Evolutionary conservation across 2,797 vertebrate genomes (phyloP), one percentile per base, ranked within the genome.

Genomic region (Protonibea diacanthus): DNA sequence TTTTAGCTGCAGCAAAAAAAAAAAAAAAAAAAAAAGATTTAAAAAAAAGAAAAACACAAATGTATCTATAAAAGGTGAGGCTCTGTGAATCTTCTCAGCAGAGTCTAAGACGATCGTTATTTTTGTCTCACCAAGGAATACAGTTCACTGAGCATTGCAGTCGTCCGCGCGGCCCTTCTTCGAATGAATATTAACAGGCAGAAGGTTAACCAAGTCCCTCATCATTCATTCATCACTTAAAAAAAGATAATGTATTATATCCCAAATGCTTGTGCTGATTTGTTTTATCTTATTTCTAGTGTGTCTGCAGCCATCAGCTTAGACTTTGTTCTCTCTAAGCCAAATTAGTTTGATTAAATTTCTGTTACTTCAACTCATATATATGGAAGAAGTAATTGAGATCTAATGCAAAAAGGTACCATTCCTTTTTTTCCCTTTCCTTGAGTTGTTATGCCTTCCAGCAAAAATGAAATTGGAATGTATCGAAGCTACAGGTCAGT

Each of bases 391-490:
- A 77, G 63, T 71, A 84, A 87, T 87, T 88, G 72, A 85, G 91
- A 81, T 8, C 73, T 33, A 63, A 77, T 77, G 33, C 68, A 64
- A 78, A 82, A 85, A 76, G 42, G 73, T 81, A 71, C 10, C n/a
- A 25, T 72, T 77, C 8, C 33, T 59, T 71, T 71, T 69, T 67
- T 45, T 72, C 4, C 83, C 6, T 84, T 58, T 29, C 29, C 29
- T 29, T 38, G 33, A 38, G 33, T 38, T 58, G 76, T 49, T 2
- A 68, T 68, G 61, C 42, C 86, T 73, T 68, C 1, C 10, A 73
- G 87, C 64, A 49, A 45, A 78, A 81, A 82, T 85, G 45, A 85
- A 87, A 81, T 80, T 76, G 72, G 81, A 92, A 85, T 87, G 81
- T 63, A 57, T 77, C 81, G 25, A 33, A 85, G 84, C 60, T 64